Percentiles rank a stretch among this genome's conserved stretches.
Evolutionary conservation across 2,888 invertebrate genomes (phyloP).

Genomic region (Congeria kusceri): DNA sequence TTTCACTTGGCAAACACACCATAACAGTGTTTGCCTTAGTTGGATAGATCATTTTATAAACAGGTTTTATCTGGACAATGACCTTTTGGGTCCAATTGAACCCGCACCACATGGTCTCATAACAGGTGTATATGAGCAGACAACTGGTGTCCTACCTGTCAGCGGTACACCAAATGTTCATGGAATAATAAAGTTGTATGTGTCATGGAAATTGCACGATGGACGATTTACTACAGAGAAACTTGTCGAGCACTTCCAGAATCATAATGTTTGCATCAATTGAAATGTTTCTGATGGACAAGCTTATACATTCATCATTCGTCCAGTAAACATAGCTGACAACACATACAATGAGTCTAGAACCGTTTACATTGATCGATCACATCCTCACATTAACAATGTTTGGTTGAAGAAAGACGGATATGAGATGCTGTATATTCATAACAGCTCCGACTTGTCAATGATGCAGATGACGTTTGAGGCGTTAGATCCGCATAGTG

Average conservation of each 20-base stretch:
- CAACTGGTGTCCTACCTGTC: conserved; percentile 49
- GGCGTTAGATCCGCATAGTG: conserved; percentile 65
- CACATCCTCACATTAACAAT: conserved; percentile 57
- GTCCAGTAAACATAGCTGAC: conserved; percentile 50
- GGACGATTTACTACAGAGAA: neutral
- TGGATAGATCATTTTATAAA: too few species aligned
- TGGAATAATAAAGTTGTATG: conserved; percentile 47
- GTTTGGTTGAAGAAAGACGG: conserved; percentile 60
- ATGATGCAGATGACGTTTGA: conserved; percentile 56
- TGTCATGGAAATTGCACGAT: conserved; percentile 13
- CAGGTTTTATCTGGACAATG: too few species aligned
- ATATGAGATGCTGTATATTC: conserved; percentile 58
- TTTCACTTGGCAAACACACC: too few species aligned
- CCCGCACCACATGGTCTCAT: too few species aligned
- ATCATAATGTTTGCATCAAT: conserved; percentile 40
- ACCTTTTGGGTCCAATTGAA: too few species aligned
- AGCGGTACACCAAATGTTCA: conserved; percentile 60
- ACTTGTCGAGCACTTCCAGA: conserved; percentile 28
- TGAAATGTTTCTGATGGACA: conserved; percentile 53
- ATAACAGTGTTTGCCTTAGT: too few species aligned
- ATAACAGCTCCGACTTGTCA: conserved; percentile 62
- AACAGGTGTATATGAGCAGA: too few species aligned
- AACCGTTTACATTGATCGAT: conserved; percentile 55
- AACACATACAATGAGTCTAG: conserved; percentile 44
- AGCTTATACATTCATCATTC: conserved; percentile 43